A percentile compares a stretch with the other conserved stretches of the same genome.
phyloP scores from a whole-genome alignment of 2,797 vertebrate genomes.

The Otus scops region DNA sequence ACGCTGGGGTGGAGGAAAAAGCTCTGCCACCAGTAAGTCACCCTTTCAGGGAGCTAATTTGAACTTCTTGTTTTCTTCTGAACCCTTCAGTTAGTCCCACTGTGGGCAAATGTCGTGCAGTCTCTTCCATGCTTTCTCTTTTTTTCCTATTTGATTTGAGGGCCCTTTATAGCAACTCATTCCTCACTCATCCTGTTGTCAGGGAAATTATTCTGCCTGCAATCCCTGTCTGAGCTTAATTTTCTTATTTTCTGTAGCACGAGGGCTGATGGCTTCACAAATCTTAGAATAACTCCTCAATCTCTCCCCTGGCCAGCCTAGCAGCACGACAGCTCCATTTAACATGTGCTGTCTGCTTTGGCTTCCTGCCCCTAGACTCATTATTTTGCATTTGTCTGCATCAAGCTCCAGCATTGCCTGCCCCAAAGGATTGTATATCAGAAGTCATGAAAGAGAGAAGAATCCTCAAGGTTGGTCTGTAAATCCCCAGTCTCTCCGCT shows the following conservation, averaged over 20 bases:
- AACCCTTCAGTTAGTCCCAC: neutral
- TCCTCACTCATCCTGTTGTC: neutral
- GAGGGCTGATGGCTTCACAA: neutral
- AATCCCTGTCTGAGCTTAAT: neutral
- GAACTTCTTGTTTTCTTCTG: neutral
- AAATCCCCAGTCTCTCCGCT: neutral
- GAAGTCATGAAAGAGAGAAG: neutral
- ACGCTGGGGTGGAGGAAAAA: neutral
- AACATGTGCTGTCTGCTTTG: neutral
- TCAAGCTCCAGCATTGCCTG: neutral
- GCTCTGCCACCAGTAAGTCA: neutral
- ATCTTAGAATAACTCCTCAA: neutral
- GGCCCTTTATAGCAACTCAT: neutral
- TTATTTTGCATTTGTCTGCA: conserved; percentile 1
- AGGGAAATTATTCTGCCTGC: neutral
- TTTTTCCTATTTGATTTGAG: neutral
- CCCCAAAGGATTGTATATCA: neutral
- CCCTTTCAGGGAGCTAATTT: neutral
- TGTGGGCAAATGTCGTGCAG: neutral
- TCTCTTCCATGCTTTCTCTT: neutral
- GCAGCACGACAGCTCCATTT: neutral
- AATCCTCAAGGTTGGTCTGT: neutral
- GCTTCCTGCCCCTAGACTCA: neutral
- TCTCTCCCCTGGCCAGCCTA: neutral
- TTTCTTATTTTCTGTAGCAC: neutral